Evolutionary conservation across 2,113 vertebrate genomes (phyloP).

Genomic region (Ctenomys sociabilis): DNA sequence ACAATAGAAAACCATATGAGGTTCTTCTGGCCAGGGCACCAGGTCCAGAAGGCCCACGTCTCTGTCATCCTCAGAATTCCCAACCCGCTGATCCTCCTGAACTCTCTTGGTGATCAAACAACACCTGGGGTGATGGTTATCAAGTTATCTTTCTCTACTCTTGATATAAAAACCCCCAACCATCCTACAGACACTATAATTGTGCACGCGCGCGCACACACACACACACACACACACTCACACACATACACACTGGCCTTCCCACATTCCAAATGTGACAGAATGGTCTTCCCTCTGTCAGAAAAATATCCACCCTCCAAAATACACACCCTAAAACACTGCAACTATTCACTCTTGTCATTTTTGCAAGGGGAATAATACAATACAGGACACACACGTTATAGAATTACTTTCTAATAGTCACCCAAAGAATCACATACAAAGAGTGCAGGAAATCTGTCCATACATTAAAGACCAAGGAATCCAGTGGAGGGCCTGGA

Average conservation of each 20-base stretch:
- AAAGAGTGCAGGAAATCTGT: too few relatives aligned
- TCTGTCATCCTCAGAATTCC: background rate
- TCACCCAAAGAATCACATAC: too few relatives aligned
- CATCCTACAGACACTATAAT: background rate
- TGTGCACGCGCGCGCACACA: background rate
- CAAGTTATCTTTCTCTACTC: background rate
- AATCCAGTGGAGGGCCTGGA: too few relatives aligned
- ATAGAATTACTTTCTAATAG: too few relatives aligned
- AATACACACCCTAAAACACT: background rate
- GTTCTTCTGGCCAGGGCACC: background rate
- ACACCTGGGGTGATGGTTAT: background rate
- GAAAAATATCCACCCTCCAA: background rate
- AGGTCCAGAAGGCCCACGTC: background rate
- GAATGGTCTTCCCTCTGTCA: background rate
- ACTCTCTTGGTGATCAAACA: background rate
- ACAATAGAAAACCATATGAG: background rate
- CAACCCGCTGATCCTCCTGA: background rate
- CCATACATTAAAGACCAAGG: too few relatives aligned
- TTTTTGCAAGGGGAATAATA: too few relatives aligned
- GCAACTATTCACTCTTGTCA: background rate
- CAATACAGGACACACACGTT: too few relatives aligned
- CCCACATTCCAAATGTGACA: background rate
- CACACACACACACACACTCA: background rate
- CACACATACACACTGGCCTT: background rate
- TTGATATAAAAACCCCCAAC: background rate